Conservation (phyloP, 2,113 vertebrate species). For the Ascaphus truei region DNA sequence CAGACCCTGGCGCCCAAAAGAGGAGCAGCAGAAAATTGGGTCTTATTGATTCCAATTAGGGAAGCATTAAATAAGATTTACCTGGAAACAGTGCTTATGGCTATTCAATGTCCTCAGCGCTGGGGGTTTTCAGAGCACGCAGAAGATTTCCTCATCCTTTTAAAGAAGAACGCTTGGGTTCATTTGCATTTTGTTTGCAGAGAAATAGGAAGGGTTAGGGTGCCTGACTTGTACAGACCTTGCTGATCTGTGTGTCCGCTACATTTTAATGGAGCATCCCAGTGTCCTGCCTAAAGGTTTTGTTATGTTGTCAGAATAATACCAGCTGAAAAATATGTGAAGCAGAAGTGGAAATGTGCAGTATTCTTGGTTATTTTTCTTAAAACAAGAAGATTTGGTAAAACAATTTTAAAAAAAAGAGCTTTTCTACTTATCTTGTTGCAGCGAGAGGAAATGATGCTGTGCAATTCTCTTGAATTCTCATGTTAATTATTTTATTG, state of each 20-base stretch:
- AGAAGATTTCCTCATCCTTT: constrained; percentile 33
- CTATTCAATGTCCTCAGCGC: constrained; percentile 62
- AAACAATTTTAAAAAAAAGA: background rate
- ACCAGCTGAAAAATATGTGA: constrained; percentile 28
- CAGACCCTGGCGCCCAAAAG: constrained; percentile 65
- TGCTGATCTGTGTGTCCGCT: background rate
- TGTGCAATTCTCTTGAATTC: background rate
- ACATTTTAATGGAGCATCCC: constrained; percentile 6
- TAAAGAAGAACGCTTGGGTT: background rate
- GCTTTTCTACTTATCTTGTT: background rate
- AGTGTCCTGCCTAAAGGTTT: background rate
- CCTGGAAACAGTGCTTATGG: constrained; percentile 74
- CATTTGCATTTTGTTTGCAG: background rate
- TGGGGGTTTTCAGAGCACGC: constrained; percentile 46
- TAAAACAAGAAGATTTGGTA: constrained; percentile 14
- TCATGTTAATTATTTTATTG: background rate
- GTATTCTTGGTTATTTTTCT: background rate
- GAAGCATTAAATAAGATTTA: constrained; percentile 97
- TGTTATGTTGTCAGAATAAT: constrained; percentile 30
- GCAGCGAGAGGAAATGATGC: background rate
- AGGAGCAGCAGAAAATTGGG: constrained; percentile 82
- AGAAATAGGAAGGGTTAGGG: constrained; percentile 5
- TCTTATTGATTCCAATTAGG: constrained; percentile 99
- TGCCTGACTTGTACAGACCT: background rate
- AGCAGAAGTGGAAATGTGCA: constrained; percentile 5